Percentiles rank a stretch among this genome's conserved stretches.
Evolutionary conservation across 2,113 vertebrate genomes (phyloP).

Genomic region (Opisthocomus hoazin): DNA sequence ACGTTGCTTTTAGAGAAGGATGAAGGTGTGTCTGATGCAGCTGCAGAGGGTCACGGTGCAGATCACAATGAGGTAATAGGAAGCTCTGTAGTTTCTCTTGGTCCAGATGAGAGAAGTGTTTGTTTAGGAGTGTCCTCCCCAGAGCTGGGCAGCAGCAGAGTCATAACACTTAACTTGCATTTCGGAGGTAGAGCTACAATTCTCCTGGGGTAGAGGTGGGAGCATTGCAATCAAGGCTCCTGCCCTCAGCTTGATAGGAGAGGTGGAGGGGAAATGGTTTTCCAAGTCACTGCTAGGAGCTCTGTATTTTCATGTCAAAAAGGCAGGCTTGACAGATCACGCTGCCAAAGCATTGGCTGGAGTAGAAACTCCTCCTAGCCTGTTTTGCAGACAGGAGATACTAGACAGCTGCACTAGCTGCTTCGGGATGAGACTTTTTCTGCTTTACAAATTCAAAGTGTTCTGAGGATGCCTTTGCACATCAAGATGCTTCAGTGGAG

Average conservation of each 20-base stretch:
- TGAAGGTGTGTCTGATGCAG: conserved; percentile 66
- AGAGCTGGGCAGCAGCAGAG: neutral
- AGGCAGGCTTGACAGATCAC: neutral
- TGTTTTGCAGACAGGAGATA: neutral
- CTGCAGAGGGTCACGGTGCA: conserved; percentile 54
- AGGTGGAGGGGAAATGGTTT: conserved; percentile 8
- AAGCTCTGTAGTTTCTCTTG: conserved; percentile 71
- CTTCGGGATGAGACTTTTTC: fast-evolving
- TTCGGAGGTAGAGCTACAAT: neutral
- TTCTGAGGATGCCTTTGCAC: neutral
- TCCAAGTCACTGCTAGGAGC: neutral
- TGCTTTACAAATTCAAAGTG: neutral
- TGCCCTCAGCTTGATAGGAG: neutral
- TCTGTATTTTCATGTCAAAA: neutral
- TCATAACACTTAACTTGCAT: neutral
- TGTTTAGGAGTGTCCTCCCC: conserved; percentile 56
- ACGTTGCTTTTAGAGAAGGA: conserved; percentile 38
- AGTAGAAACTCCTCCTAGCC: neutral
- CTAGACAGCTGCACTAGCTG: neutral
- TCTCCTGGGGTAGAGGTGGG: conserved; percentile 8
- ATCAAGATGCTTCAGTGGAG: neutral
- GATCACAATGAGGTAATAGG: conserved; percentile 76
- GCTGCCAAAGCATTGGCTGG: neutral
- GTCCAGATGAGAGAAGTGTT: conserved; percentile 64
- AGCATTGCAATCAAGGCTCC: neutral